Base-by-base conservation (phyloP, 2,888 invertebrate species). In the Amiota mariae region DNA sequence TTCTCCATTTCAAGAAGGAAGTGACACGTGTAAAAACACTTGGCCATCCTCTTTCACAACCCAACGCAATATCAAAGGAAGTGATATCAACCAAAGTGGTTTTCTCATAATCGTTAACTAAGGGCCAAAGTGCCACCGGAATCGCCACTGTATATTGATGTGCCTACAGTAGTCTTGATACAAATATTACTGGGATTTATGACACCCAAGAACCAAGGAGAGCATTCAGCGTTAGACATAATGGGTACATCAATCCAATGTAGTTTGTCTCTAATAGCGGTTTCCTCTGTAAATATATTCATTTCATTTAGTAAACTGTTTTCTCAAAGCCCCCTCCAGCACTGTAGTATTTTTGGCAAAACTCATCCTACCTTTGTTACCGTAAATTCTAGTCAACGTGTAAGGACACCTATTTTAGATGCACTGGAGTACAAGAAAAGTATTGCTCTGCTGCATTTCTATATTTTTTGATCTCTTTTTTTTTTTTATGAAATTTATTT, bases 121-220 rank as follows among this genome's bases (percentile, higher is more conserved):
- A n/a, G n/a, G n/a, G n/a, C 81, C 73, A 90, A 75, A 6, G 89
- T 89, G 56, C 89, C 89, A 64, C 89, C 88, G 61, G 89, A 89
- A 71, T 89, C 89, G 12, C 89, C 88, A 77, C 85, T 86, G 77
- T 90, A 89, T 12, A 81, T 87, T n/a, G 87, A 88, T 0, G 12
- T 75, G 15, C 82, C 85, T 4, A 80, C 87, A 54, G 76, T 82
- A 57, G 86, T 87, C 74, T 82, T 83, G 48, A 87, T 86, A 73
- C 88, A 88, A 70, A 88, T 82, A 67, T 87, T 79, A 24, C 77
- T 76, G 12, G 57, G 10, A 1, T 47, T 15, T 0, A 87, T 74
- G 2, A 72, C 8, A 2, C 87, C 86, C 0, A 54, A 13, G 59
- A 73, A 87, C 78, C 84, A 86, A 2, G 78, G 76, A 0, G 76